Percentiles rank a stretch among this genome's conserved stretches.
phyloP scores from a whole-genome alignment of 2,888 invertebrate species.

The Drosophila putrida region DNA sequence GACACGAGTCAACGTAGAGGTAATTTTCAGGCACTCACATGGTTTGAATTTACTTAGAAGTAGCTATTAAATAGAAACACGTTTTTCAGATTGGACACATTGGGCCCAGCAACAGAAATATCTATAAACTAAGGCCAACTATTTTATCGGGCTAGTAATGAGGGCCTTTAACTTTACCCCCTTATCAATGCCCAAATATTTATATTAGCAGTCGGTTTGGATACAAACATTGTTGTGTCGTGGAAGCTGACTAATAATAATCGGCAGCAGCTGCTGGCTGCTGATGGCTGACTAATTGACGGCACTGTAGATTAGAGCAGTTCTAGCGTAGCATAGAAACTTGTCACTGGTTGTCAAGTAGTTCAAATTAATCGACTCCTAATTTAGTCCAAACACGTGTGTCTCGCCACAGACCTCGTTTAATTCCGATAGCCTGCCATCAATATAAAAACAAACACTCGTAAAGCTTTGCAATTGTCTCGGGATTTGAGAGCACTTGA shows the following conservation, averaged over 20 bases:
- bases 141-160: slow-evolving; percentile 20
- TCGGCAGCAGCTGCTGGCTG: slow-evolving; percentile 21
- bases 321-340: not conserved
- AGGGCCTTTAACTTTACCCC: slow-evolving; percentile 5
- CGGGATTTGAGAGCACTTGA: slow-evolving; percentile 3
- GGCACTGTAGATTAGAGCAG: slow-evolving; percentile 18
- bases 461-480: slow-evolving; percentile 17
- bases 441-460: slow-evolving; percentile 40
- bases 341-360: slow-evolving; percentile 46
- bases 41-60: not conserved
- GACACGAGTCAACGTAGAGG: not conserved
- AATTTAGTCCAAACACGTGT: slow-evolving; percentile 57
- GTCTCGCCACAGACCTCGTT: slow-evolving; percentile 5
- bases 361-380: slow-evolving; percentile 38
- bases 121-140: slow-evolving; percentile 17
- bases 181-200: slow-evolving; percentile 63
- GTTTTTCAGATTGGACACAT: not conserved
- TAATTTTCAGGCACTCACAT: slow-evolving; percentile 9
- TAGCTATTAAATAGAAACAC: not conserved
- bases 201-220: slow-evolving; percentile 51
- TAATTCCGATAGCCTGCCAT: slow-evolving; percentile 14
- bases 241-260: slow-evolving; percentile 35
- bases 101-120: slow-evolving; percentile 12
- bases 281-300: slow-evolving; percentile 27
- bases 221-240: slow-evolving; percentile 37